Conservation (phyloP, 2,113 vertebrate species). For the Xyliphius kryptos region DNA sequence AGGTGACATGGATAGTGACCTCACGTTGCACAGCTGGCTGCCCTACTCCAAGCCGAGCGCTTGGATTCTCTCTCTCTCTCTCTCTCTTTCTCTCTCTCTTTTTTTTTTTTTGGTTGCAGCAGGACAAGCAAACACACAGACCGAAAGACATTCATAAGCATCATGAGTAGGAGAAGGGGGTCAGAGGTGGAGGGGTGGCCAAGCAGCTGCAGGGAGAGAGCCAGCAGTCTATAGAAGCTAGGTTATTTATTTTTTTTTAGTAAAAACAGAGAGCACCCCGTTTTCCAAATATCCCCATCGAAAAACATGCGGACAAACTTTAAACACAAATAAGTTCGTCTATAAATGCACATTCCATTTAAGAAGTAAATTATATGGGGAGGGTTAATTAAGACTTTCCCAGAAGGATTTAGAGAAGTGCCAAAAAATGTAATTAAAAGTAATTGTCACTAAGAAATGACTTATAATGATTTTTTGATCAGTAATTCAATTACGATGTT, state of each 20-base stretch:
- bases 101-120: conserved; percentile 75
- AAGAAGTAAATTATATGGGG: too few species aligned
- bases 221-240: conserved; percentile 84
- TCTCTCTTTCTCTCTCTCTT: too few species aligned
- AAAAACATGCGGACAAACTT: not conserved
- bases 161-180: conserved; percentile 79
- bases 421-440: too few species aligned
- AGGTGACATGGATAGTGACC: conserved; percentile 91
- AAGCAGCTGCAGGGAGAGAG: conserved; percentile 89
- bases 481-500: too few species aligned
- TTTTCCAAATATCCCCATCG: conserved; percentile 90
- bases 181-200: conserved; percentile 80
- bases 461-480: too few species aligned
- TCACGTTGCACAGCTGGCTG: conserved; percentile 87
- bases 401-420: too few species aligned
- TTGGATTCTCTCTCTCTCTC: conserved; percentile 88
- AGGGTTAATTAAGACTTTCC: too few species aligned
- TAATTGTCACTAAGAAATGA: too few species aligned
- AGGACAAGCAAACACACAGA: conserved; percentile 95
- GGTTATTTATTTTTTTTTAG: conserved; percentile 91
- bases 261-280: conserved; percentile 74
- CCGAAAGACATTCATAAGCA: conserved; percentile 97
- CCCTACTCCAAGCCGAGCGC: conserved; percentile 92
- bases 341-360: too few species aligned
- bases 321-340: not conserved